Evolutionary conservation across 2,797 vertebrate genomes (phyloP), one percentile per base, ranked within the genome.

Genomic region (Myotis vivesi): DNA sequence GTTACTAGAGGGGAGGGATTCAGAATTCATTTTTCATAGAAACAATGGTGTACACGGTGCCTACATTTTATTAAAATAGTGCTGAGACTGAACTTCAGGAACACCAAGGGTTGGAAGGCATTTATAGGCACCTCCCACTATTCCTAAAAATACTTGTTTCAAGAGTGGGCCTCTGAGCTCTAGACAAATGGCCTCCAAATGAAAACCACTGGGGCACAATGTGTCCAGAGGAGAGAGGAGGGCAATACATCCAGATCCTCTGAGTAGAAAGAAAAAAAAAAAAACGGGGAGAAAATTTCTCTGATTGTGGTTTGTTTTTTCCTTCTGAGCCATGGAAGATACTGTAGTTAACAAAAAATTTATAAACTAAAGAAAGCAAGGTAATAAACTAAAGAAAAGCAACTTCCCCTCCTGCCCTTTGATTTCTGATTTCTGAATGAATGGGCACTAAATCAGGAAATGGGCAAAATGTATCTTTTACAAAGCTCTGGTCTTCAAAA

Each of bases 361-460:
- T 75, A 85, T 38, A 86, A 84, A 89, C 20, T 66, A 82, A 90
- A 62, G 83, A 81, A 92, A 91, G 13, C 3, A 81, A 59, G 19
- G 49, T 51, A 41, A 76, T 66, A 93, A 84, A 88, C n/a, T 36
- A 59, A 93, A 49, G 41, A n/a, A 93, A 86, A 73, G 23, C 3
- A 59, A 57, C 30, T 66, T 82, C 91, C 12, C 15, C 51, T 93
- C 36, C 15, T 57, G 36, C 23, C 69, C 68, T 93, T 94, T 51
- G 4, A 87, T 86, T 79, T 93, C 46, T 46, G 19, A 79, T 73
- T 88, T 87, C 76, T 73, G 33, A 53, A 62, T 66, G 22, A 62
- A 85, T 38, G 11, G 8, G 8, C 69, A 38, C 44, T 72, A 49
- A 90, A 51, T 71, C 57, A 88, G 73, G 23, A 75, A 73, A 30